Conservation (phyloP, 2,113 vertebrate genomes). For the Danio rerio region DNA sequence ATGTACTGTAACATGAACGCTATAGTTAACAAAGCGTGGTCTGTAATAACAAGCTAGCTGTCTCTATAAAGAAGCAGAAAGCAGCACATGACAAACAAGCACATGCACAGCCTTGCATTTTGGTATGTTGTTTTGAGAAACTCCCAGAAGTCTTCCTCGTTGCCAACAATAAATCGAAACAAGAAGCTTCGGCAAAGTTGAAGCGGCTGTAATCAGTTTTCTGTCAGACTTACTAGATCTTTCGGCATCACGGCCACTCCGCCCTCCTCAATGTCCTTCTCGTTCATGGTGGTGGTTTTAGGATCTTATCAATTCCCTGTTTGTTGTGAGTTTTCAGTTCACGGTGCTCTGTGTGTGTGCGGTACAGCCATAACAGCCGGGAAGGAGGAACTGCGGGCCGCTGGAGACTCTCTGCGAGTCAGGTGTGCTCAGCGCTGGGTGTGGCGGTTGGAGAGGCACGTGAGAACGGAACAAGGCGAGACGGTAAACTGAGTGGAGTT, state of each 20-base stretch:
- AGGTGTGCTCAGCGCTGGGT: conserved; percentile 15
- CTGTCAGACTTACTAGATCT: conserved; percentile 69
- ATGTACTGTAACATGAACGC: background rate
- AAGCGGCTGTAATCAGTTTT: no score
- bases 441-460: background rate
- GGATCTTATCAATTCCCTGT: background rate
- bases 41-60: no score
- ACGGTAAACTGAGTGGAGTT: background rate
- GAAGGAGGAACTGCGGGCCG: conserved; percentile 7
- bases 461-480: background rate
- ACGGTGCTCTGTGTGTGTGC: background rate
- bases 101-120: background rate
- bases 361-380: background rate
- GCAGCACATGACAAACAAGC: background rate
- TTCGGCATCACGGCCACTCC: conserved; percentile 40
- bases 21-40: background rate
- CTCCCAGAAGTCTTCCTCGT: background rate
- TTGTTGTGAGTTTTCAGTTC: background rate
- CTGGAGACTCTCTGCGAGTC: background rate
- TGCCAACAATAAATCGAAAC: background rate
- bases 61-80: background rate
- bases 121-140: conserved; percentile 19
- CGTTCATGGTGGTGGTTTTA: conserved; percentile 58
- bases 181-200: no score
- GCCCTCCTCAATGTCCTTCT: conserved; percentile 48